Percentiles rank a stretch among this genome's conserved stretches.
These are phyloP conservation scores for Sebastes glaucus DNA, from an alignment of 2,797 vertebrate species.

Conservation along the genomic window DNA sequence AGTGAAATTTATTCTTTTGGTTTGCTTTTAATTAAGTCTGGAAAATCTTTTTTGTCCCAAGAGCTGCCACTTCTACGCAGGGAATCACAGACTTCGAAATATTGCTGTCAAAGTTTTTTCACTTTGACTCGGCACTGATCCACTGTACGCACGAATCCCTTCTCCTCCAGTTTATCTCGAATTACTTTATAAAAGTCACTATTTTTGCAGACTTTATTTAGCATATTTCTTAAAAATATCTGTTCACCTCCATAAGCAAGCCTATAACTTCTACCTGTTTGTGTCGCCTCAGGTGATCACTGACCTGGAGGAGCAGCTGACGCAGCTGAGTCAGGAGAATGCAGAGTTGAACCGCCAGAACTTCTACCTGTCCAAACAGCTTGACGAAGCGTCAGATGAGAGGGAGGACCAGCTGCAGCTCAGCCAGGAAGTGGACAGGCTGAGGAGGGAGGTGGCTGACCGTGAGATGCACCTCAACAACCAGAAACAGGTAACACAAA, in stretches of 20 bases:
- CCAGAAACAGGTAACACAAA: slow-evolving; percentile 91
- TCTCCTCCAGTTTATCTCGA: too few species aligned
- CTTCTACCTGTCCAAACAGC: slow-evolving; percentile 97
- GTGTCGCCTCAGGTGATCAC: slow-evolving; percentile 90
- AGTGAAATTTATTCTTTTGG: too few species aligned
- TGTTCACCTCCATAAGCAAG: not conserved
- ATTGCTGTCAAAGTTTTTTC: too few species aligned
- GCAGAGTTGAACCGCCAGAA: slow-evolving; percentile 99
- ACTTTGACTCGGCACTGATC: too few species aligned
- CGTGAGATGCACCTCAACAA: slow-evolving; percentile 99
- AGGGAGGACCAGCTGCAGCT: slow-evolving; percentile 92
- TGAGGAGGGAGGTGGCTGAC: slow-evolving; percentile 95
- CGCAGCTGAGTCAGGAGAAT: slow-evolving; percentile 96
- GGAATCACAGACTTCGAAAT: too few species aligned
- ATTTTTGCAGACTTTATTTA: too few species aligned
- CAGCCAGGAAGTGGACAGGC: slow-evolving; percentile 93
- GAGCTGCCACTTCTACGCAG: too few species aligned
- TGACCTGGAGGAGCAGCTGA: slow-evolving; percentile 97
- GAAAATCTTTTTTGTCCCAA: too few species aligned
- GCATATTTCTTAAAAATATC: not conserved
- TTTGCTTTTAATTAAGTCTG: too few species aligned
- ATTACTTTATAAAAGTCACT: too few species aligned
- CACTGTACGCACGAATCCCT: too few species aligned
- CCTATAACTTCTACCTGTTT: slow-evolving; percentile 21
- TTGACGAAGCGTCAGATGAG: slow-evolving; percentile 94